Conservation (phyloP, 1,140 invertebrate genomes). For the Lasaia peninsularis region DNA sequence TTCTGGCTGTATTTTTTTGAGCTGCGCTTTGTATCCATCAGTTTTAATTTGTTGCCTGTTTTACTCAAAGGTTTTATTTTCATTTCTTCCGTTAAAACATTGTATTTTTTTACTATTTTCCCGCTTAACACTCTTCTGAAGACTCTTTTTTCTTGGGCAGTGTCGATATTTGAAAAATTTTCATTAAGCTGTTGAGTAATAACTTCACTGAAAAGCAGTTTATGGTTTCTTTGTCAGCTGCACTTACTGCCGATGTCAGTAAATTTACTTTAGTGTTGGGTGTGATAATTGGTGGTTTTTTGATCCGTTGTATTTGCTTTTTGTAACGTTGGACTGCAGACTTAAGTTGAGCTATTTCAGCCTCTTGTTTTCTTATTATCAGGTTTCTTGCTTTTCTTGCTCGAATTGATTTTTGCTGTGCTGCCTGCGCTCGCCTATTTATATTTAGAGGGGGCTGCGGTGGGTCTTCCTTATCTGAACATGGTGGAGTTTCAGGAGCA, state of each 20-base stretch:
- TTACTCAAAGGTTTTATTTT: constrained; percentile 15
- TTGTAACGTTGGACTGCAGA: constrained; percentile 5
- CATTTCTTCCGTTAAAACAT: neutral
- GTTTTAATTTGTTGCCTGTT: constrained; percentile 10
- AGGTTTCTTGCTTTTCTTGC: constrained; percentile 11
- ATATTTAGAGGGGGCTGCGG: constrained; percentile 5
- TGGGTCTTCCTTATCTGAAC: constrained; percentile 8
- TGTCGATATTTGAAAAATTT: constrained; percentile 2
- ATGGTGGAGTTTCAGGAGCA: constrained; percentile 3
- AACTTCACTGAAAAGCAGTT: constrained; percentile 2
- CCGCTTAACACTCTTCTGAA: constrained; percentile 9
- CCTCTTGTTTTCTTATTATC: constrained; percentile 13
- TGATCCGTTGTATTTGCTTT: constrained; percentile 9
- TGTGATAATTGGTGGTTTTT: constrained; percentile 13
- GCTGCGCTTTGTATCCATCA: constrained; percentile 12
- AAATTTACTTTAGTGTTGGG: constrained; percentile 2
- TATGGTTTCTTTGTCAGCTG: constrained; percentile 8
- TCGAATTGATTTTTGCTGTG: constrained; percentile 9
- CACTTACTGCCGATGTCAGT: neutral
- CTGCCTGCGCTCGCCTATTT: constrained; percentile 9
- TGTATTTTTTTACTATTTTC: constrained; percentile 9
- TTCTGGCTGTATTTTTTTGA: constrained; percentile 2
- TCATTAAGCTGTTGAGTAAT: constrained; percentile 7
- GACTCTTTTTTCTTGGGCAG: constrained; percentile 8
- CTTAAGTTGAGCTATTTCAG: constrained; percentile 13